Evolutionary conservation across 2,113 vertebrate genomes (phyloP), one percentile per base, ranked within the genome.

Genomic region (Pagrus major): DNA sequence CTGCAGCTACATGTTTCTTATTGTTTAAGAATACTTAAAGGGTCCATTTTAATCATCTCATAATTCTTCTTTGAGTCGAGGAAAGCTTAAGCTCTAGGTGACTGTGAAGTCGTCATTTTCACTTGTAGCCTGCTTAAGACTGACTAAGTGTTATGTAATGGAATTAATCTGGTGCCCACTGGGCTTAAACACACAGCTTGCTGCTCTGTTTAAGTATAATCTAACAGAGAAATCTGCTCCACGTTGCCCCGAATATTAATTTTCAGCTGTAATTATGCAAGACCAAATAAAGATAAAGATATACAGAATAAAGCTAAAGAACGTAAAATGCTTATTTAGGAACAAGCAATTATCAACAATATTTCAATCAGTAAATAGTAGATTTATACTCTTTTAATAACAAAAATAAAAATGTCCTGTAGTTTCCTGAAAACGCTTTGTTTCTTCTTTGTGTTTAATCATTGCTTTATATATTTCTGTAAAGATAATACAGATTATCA

Each of bases 121-220:
- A 75, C 80, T 79, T 42, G 49, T 8, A 59, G 64, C 33, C 77
- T 56, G 21, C 66, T 83, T 65, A 74, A 88, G 41, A 74, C 27
- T 51, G 71, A 74, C 68, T 67, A 64, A 85, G 86, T 69, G 78
- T 92, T 83, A 83, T 78, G 78, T 68, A 89, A 91, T 68, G 49
- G 56, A 61, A 78, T 75, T 86, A 84, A 86, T 87, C 63, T 78
- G 83, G 63, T 55, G 68, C 71, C 0, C 29, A 29, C n/a, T 59
- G 61, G 9, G 66, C 47, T 54, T 16, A 7, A 71, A 54, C 29
- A 1, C 72, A 64, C 39, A 25, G 47, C 35, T 2, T 27, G 72
- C 52, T 76, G 76, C 68, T 71, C 46, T 1, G 71, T 51, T 64
- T 33, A 39, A 65, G 33, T 54, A 5, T 51, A 51, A 74, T 55